Evolutionary conservation across 2,888 invertebrate species (phyloP).

Genomic region (Nephrotoma flavescens): DNA sequence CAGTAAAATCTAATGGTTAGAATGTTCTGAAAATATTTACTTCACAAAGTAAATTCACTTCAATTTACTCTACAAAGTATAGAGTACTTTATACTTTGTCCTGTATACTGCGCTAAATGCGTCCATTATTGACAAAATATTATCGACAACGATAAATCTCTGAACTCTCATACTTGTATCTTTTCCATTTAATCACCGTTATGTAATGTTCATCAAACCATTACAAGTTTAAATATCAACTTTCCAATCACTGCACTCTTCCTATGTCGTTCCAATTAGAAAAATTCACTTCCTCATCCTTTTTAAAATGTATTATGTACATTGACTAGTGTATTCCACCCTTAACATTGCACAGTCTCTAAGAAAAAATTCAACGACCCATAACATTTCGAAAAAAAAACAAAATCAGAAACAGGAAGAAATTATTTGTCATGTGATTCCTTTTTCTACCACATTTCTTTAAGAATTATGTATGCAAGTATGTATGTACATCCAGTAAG

Average conservation of each 20-base stretch:
- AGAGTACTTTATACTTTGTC: too few species aligned
- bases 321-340: background rate
- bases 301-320: background rate
- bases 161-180: too few species aligned
- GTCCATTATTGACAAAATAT: too few species aligned
- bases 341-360: background rate
- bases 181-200: background rate
- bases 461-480: background rate
- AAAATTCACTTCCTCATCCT: background rate
- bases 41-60: too few species aligned
- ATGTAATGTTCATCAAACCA: background rate
- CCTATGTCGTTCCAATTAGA: background rate
- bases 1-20: too few species aligned
- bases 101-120: too few species aligned
- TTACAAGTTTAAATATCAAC: background rate
- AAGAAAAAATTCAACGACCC: background rate
- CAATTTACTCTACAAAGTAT: too few species aligned
- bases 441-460: background rate
- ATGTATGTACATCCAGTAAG: background rate
- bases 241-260: background rate
- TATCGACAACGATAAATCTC: too few species aligned
- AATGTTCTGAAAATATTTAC: too few species aligned
- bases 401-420: background rate
- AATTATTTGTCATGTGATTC: background rate
- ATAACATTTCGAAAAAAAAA: background rate